Percentiles rank a stretch among this genome's conserved stretches.
Evolutionary conservation across 23 tunicate species (phyloP).

Genomic region (Halocynthia roretzi): DNA sequence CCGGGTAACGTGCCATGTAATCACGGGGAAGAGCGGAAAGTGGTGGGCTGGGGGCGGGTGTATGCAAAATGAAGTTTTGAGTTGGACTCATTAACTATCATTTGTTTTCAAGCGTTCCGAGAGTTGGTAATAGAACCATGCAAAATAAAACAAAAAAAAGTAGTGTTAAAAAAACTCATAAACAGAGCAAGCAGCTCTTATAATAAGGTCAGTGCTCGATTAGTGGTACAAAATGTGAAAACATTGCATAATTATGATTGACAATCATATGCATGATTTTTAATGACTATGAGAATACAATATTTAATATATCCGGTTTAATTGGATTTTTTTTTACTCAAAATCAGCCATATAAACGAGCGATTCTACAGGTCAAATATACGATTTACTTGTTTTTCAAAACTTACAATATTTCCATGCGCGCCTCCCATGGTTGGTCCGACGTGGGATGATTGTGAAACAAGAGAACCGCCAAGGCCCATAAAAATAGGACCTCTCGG

Average conservation of each 20-base stretch:
- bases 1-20: background rate
- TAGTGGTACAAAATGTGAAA: too few relatives aligned
- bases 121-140: background rate
- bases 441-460: slow-evolving; percentile 5
- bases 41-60: slow-evolving; percentile 40
- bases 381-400: background rate
- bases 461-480: slow-evolving; percentile 25
- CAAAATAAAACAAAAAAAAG: background rate
- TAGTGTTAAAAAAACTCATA: background rate
- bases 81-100: slow-evolving; percentile 54
- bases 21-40: background rate
- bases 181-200: background rate
- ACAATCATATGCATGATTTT: too few relatives aligned
- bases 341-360: background rate
- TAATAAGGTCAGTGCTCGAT: background rate
- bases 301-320: too few relatives aligned
- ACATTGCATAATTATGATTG: too few relatives aligned
- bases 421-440: background rate
- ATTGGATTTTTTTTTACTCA: too few relatives aligned
- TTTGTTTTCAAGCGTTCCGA: too few relatives aligned
- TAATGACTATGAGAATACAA: too few relatives aligned
- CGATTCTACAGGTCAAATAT: slow-evolving; percentile 2
- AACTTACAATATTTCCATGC: slow-evolving; percentile 23
- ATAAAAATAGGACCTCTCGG: slow-evolving; percentile 23
- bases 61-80: slow-evolving; percentile 49